Base-by-base conservation (phyloP, 2,888 invertebrate genomes). In the Campoplex nolae region DNA sequence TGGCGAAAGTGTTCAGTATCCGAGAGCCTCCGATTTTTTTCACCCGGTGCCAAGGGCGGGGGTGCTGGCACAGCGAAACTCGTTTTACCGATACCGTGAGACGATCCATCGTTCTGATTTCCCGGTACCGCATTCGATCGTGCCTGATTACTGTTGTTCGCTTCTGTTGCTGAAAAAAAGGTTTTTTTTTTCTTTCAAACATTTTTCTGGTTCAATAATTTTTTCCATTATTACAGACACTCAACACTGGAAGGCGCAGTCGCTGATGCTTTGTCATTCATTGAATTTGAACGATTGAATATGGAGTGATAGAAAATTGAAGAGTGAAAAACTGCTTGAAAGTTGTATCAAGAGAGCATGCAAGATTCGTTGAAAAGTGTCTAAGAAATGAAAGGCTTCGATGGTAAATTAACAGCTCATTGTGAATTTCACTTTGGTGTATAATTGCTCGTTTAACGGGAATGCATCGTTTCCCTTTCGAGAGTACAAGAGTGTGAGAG, bases 51-150 rank as follows among this genome's bases (percentile, higher is more conserved):
- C 48, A 94, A 95, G 0, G 96, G 93, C 56, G 96, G 95, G 28
- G 95, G 95, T 54, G 96, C 96, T 45, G 96, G 96, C 32, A 96
- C 95, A 76, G 95, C 96, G 90, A 96, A 96, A 84, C 95, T 95
- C 85, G 94, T 94, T 90, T 95, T 93, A 77, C 94, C 93, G 81
- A 93, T 89, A 65, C 93, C 89, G 85, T 93, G 93, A 68, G 91
- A 89, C 84, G 91, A 85, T 56, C 86, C 91, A 91, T 92, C 90
- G 42, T 89, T 84, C 75, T 93, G 93, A 45, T 88, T 81, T 16
- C 85, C 76, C 70, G 89, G 88, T 56, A 89, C 82, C 90, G 93
- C 83, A 76, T 45, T 91, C 18, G 94, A 90, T 94, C 95, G 88
- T 93, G 90, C 89, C 94, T 95, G 90, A 92, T 67, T 88, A 48